Base-by-base conservation (phyloP, 2,113 vertebrate genomes). In the Pandion haliaetus region DNA sequence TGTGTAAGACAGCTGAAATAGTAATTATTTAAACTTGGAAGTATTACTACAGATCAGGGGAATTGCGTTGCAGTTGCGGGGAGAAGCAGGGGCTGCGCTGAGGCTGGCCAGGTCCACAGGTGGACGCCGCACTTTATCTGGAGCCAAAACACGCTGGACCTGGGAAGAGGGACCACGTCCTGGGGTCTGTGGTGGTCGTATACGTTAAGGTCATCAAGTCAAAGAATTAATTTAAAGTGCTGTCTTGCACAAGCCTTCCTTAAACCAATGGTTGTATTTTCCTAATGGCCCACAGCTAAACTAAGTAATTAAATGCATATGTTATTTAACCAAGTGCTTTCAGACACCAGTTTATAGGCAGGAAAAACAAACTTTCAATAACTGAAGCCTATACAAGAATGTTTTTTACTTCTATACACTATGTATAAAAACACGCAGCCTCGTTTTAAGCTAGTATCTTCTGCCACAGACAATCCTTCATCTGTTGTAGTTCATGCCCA, bases 61-160 rank as follows among this genome's bases (percentile, higher is more conserved):
- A 73, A 38, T 0, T 2, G 38, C 0, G 0, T 0, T 65, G 71
- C 17, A 44, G n/a, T 4, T 6, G 2, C 26, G 25, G 34, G 28
- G 59, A 81, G 36, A 67, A 40, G 79, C 57, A 65, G 26, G 42
- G 32, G 31, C 77, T 13, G 14, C 1, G 3, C 69, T n/a, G 26
- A 54, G n/a, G 55, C 45, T 73, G 42, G 20, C 63, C 0, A 0
- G 16, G 49, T 25, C 40, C 8, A 2, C 17, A 8, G 67, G 31
- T 34, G 26, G n/a, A 66, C 2, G 1, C 36, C 2, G 2, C 45
- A 29, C 31, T 36, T 73, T 26, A 23, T n/a, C 21, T 8, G n/a
- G 18, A 85, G 47, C 32, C 42, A 40, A 71, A 85, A 45, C 28
- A 59, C 0, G 0, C 29, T 6, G 14, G 32, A 44, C 6, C 36